A percentile compares a stretch with the other conserved stretches of the same genome.
phyloP scores from a whole-genome alignment of 2,113 vertebrate genomes.

The Galeopterus variegatus region DNA sequence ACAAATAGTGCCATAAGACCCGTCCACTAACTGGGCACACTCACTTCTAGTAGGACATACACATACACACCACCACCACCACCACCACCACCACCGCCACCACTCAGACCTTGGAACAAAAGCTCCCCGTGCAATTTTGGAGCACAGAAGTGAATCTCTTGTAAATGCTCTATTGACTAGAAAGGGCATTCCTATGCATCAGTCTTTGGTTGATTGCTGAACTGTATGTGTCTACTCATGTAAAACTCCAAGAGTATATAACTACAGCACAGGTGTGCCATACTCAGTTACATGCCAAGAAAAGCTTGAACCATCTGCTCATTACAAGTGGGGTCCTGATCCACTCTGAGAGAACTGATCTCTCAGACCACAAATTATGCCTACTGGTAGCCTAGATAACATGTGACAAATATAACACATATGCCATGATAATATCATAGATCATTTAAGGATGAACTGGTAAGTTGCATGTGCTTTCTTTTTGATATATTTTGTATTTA shows the following conservation, averaged over 20 bases:
- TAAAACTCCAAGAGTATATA: background rate
- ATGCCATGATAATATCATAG: background rate
- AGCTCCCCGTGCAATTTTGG: background rate
- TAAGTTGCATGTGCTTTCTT: background rate
- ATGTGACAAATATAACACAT: background rate
- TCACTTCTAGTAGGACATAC: background rate
- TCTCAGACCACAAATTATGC: background rate
- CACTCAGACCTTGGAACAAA: background rate
- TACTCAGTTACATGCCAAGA: background rate
- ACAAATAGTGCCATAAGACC: background rate
- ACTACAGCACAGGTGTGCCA: background rate
- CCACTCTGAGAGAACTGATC: background rate
- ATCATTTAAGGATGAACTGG: background rate
- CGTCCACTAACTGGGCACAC: background rate
- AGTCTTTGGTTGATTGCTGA: slow-evolving; percentile 21
- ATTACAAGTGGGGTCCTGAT: background rate
- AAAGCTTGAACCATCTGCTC: background rate
- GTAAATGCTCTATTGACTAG: slow-evolving; percentile 8
- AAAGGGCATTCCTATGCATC: background rate
- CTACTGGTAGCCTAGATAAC: background rate
- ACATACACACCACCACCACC: background rate
- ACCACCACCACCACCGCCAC: background rate
- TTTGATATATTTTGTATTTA: slow-evolving; percentile 28
- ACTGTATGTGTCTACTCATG: background rate
- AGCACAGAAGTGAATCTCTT: background rate